These are phyloP conservation scores for Zalophus californianus DNA, from an alignment of 2,797 vertebrate species.

Conservation along the genomic window DNA sequence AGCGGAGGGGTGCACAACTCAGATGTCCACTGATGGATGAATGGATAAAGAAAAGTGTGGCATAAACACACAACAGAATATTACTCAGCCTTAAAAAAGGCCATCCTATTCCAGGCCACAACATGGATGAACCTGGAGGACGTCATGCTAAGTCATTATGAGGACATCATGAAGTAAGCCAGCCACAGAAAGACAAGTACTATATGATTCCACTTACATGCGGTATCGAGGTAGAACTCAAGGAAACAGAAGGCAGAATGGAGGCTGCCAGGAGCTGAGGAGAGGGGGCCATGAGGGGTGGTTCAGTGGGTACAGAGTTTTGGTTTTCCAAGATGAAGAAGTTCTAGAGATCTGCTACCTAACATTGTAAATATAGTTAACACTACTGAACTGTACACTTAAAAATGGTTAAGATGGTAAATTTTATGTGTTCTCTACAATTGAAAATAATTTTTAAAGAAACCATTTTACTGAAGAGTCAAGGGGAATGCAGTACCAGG, in stretches of 20 bases:
- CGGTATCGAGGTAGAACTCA: background rate
- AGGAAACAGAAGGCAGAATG: background rate
- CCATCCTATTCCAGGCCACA: background rate
- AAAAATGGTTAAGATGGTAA: background rate
- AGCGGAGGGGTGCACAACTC: background rate
- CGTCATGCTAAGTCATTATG: background rate
- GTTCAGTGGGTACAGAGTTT: background rate
- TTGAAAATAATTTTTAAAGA: slow-evolving; percentile 20
- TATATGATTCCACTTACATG: background rate
- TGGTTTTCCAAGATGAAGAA: slow-evolving; percentile 12
- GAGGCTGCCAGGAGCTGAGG: background rate
- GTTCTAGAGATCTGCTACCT: background rate
- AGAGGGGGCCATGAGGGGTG: background rate
- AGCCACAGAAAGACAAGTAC: background rate
- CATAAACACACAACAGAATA: background rate
- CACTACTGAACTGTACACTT: background rate
- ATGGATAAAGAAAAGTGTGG: background rate
- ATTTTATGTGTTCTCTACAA: background rate
- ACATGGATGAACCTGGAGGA: background rate
- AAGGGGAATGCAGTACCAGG: background rate
- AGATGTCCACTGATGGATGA: background rate
- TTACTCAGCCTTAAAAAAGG: slow-evolving; percentile 23
- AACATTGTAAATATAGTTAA: background rate
- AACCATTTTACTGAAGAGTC: background rate
- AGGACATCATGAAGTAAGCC: background rate